Evolutionary conservation across 2,113 vertebrate species (phyloP).

Genomic region (Recurvirostra avosetta): DNA sequence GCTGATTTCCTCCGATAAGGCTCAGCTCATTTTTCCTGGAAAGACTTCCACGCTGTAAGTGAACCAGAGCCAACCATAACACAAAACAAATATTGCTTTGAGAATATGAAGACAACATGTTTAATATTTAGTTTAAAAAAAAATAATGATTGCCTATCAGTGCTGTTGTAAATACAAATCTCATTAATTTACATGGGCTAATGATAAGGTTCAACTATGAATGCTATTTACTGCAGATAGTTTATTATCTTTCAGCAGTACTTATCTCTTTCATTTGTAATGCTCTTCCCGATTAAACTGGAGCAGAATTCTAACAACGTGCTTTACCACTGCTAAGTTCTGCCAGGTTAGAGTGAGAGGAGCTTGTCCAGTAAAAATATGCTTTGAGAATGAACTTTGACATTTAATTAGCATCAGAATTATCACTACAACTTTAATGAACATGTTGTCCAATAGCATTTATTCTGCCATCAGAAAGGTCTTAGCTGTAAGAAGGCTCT

Average conservation of each 20-base stretch:
- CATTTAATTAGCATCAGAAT: neutral
- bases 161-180: neutral
- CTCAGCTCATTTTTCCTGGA: constrained; percentile 29
- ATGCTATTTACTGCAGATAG: neutral
- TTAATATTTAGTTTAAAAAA: neutral
- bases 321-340: neutral
- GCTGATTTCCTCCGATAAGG: constrained; percentile 54
- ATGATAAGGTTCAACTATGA: neutral
- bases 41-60: neutral
- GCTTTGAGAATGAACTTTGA: neutral
- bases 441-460: neutral
- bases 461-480: neutral
- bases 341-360: neutral
- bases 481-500: neutral
- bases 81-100: constrained; percentile 20
- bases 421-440: neutral
- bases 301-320: neutral
- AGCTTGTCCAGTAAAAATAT: neutral
- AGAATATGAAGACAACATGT: neutral
- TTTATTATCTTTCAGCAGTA: neutral
- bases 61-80: constrained; percentile 14
- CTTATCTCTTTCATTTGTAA: neutral
- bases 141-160: neutral
- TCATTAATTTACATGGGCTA: neutral
- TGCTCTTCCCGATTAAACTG: neutral